Conservation (phyloP, 2,888 invertebrate species). For the Lacanobia wlatinum region DNA sequence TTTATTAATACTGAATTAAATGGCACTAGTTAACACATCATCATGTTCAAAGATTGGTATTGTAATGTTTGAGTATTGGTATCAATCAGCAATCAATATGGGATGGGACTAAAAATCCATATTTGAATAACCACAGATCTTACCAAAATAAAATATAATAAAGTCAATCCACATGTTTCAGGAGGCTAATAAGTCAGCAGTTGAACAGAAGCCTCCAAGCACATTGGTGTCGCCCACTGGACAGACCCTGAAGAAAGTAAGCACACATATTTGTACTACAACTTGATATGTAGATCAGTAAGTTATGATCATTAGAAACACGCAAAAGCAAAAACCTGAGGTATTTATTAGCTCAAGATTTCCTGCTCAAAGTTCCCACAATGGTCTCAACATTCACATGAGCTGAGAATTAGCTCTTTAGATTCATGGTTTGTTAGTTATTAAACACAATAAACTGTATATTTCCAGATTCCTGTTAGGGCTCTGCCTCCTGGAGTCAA, state of each 20-base stretch:
- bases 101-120: not conserved
- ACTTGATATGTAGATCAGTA: not conserved
- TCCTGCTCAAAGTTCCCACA: not conserved
- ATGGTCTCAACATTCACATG: not conserved
- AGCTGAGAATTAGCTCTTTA: not conserved
- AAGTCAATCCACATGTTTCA: constrained; percentile 34
- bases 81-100: not conserved
- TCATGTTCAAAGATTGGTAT: not conserved
- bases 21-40: not conserved
- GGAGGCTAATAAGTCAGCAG: constrained; percentile 45
- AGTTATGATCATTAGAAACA: not conserved
- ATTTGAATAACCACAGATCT: not conserved
- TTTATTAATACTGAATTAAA: not conserved
- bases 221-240: constrained; percentile 82
- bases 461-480: constrained; percentile 81
- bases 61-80: not conserved
- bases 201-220: constrained; percentile 53
- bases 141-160: not conserved
- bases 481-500: constrained; percentile 86
- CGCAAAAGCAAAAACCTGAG: not conserved
- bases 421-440: not conserved
- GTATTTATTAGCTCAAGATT: not conserved
- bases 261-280: constrained; percentile 8
- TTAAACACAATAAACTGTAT: constrained; percentile 9
- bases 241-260: constrained; percentile 86